A percentile compares a stretch with the other conserved stretches of the same genome.
These are phyloP conservation scores for Lutjanus argentimaculatus DNA, from an alignment of 2,797 vertebrate species.

Conservation along the genomic window DNA sequence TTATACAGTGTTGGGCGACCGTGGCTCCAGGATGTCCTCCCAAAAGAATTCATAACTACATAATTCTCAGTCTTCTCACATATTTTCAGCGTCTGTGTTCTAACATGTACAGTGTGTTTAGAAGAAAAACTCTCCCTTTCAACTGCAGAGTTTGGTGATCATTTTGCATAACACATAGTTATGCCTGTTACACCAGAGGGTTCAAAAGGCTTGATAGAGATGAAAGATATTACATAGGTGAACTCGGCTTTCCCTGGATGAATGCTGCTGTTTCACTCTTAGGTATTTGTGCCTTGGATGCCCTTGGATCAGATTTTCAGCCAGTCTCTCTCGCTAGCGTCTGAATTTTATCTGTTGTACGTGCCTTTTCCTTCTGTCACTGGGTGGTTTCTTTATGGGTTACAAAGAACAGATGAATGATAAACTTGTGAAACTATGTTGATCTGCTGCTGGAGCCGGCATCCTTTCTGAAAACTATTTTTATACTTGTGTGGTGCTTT, in stretches of 20 bases:
- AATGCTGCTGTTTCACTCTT: background rate
- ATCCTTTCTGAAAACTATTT: background rate
- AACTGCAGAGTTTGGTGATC: background rate
- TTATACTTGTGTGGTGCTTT: background rate
- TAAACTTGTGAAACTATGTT: constrained; percentile 9
- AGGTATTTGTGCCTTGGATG: background rate
- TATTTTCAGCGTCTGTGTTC: no score
- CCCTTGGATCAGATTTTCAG: background rate
- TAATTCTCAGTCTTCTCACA: no score
- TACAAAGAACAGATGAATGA: constrained; percentile 26
- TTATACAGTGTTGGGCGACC: no score
- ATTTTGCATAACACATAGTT: background rate
- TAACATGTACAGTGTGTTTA: no score
- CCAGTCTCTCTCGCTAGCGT: background rate
- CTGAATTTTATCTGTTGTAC: constrained; percentile 16
- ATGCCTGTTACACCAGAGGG: background rate
- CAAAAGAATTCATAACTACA: no score
- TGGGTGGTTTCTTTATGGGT: constrained; percentile 2
- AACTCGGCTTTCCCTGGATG: background rate
- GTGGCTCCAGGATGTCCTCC: no score
- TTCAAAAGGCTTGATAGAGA: background rate
- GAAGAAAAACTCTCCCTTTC: no score
- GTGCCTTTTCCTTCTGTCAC: background rate
- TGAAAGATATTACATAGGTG: background rate
- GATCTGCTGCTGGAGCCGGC: background rate